Evolutionary conservation across 2,113 vertebrate species (phyloP), one percentile per base, ranked within the genome.

Genomic region (Gila orcuttii): DNA sequence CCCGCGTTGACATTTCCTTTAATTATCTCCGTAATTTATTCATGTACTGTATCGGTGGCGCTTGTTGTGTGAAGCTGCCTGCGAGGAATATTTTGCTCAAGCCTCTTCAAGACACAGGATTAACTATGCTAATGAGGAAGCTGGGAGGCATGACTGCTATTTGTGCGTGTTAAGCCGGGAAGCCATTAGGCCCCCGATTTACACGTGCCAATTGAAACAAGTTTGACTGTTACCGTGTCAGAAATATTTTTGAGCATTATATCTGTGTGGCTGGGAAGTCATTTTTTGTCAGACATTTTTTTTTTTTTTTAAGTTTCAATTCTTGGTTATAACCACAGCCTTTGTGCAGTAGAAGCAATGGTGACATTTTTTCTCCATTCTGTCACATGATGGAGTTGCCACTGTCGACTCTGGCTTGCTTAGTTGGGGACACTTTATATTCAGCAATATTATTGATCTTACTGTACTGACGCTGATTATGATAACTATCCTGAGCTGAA

Each of bases 21-120:
- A 95, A 95, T 95, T 95, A 94, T 92, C 91, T 89, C 89, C 85
- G 91, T 95, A 94, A 95, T 95, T 94, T 95, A 94, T 95, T 95
- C 94, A 95, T 94, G 91, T 91, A 87, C 92, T 94, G 93, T 92
- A 94, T 94, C 92, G 89, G 88, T 84, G 89, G 90, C 91, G 90
- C 92, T 94, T 95, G 93, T 95, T 94, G 92, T 95, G 93, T 90
- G 91, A 94, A 92, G 90, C 90, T 92, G 93, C 93, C 93, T 92
- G 78, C 60, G 66, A 93, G 92, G 93, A 94, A 93, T 92, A 93
- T 92, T 93, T 92, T 91, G 90, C 90, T 87, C 90, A 85, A 28
- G 87, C 86, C 92, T 93, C 91, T 90, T 19, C 84, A 91, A 91
- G 89, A 90, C 82, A n/a, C 55, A 36, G 90, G 93, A 94, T 94